These are phyloP conservation scores for Apis laboriosa DNA, from an alignment of 1,140 invertebrate genomes.

Conservation along the genomic window DNA sequence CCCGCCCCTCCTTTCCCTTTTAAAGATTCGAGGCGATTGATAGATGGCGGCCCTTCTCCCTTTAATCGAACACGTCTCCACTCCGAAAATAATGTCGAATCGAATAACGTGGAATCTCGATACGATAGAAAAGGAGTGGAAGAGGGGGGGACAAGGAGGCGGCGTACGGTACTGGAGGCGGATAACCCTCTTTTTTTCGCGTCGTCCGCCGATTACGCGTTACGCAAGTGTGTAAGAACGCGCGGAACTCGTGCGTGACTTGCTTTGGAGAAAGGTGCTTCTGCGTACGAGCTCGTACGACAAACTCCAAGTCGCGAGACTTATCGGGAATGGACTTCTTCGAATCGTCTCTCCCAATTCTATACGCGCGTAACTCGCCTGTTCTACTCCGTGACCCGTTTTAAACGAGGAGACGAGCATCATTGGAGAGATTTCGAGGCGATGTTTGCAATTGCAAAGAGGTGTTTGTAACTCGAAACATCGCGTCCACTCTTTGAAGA, in stretches of 20 bases:
- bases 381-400: no score
- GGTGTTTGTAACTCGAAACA: no score
- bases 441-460: no score
- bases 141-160: neutral
- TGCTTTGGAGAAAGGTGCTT: conserved; percentile 53
- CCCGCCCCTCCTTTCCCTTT: neutral
- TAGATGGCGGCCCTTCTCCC: neutral
- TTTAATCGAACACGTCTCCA: neutral
- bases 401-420: no score
- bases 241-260: conserved; percentile 63
- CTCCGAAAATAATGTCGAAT: conserved; percentile 10
- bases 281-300: conserved; percentile 17
- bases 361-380: no score
- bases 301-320: conserved; percentile 18
- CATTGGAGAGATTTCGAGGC: no score
- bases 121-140: neutral
- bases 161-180: conserved; percentile 23
- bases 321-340: neutral
- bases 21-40: neutral
- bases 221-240: conserved; percentile 64
- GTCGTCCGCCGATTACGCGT: conserved; percentile 50
- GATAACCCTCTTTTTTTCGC: conserved; percentile 49
- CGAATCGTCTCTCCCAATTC: no score
- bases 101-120: neutral
- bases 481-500: no score